phyloP scores from a whole-genome alignment of 92 coral and sea anemone genomes.

The Actinernus sp. region DNA sequence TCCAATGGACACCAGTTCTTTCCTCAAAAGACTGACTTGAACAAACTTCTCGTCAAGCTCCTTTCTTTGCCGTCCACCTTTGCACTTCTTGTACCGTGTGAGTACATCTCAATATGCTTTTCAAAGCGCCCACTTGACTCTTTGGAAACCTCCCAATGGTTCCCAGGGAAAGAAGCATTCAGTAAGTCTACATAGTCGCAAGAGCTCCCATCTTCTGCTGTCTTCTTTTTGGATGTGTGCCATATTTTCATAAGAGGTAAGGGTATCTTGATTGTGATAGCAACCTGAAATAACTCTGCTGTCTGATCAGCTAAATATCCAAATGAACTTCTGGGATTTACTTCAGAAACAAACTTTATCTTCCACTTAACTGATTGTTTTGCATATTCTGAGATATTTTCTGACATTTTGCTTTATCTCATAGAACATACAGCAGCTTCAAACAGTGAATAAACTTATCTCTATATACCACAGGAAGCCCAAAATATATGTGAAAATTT shows the following conservation, averaged over 20 bases:
- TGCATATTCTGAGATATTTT: background rate
- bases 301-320: background rate
- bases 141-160: background rate
- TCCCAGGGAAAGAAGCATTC: background rate
- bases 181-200: background rate
- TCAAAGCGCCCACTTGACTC: background rate
- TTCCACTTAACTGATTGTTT: background rate
- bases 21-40: background rate
- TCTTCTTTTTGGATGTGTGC: too few relatives aligned
- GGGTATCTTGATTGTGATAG: constrained; percentile 5
- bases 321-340: constrained; percentile 4
- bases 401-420: constrained; percentile 5
- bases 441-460: too few relatives aligned
- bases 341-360: constrained; percentile 1
- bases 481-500: too few relatives aligned
- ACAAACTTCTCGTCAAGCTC: constrained; percentile 1
- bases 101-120: background rate
- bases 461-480: too few relatives aligned
- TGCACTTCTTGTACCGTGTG: background rate
- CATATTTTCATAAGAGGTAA: background rate
- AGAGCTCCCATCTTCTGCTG: background rate
- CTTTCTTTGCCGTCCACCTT: constrained; percentile 1
- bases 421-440: too few relatives aligned
- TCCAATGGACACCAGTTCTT: background rate
- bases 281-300: background rate